Percentiles rank a stretch among this genome's conserved stretches.
These are phyloP conservation scores for Zapornia atra DNA, from an alignment of 2,113 vertebrate species.

Conservation along the genomic window DNA sequence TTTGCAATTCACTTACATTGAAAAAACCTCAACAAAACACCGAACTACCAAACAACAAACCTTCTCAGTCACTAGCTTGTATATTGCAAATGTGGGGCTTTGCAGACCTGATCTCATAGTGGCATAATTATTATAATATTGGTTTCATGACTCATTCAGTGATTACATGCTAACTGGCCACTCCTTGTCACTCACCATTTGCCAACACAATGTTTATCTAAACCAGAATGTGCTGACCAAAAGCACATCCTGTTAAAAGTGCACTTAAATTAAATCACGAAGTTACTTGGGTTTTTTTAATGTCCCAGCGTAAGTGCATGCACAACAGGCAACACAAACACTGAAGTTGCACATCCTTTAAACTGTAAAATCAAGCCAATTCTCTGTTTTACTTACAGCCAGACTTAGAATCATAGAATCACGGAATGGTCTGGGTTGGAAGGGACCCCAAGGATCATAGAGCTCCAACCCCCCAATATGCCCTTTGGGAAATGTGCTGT, in stretches of 20 bases:
- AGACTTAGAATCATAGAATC: too few species aligned
- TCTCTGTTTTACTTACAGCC: fast-evolving
- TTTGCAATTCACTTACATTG: not conserved
- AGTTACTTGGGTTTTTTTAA: not conserved
- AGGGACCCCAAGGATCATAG: too few species aligned
- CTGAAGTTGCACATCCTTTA: not conserved
- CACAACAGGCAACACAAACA: fast-evolving
- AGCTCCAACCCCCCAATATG: too few species aligned
- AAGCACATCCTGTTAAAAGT: constrained; percentile 25
- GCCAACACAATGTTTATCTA: constrained; percentile 46
- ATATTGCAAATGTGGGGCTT: not conserved
- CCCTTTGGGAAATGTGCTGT: not conserved
- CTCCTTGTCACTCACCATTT: constrained; percentile 62
- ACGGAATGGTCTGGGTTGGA: too few species aligned
- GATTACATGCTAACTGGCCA: constrained; percentile 37
- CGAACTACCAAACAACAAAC: not conserved
- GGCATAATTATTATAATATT: constrained; percentile 31
- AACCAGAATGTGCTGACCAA: constrained; percentile 23
- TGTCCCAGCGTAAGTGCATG: not conserved
- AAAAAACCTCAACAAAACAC: not conserved
- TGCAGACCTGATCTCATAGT: constrained; percentile 45
- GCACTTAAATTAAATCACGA: not conserved
- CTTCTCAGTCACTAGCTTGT: not conserved
- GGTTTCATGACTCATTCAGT: constrained; percentile 50
- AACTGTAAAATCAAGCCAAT: not conserved